These are phyloP conservation scores for Clarias pachynema DNA, from an alignment of 2,797 vertebrate genomes.

Conservation along the genomic window DNA sequence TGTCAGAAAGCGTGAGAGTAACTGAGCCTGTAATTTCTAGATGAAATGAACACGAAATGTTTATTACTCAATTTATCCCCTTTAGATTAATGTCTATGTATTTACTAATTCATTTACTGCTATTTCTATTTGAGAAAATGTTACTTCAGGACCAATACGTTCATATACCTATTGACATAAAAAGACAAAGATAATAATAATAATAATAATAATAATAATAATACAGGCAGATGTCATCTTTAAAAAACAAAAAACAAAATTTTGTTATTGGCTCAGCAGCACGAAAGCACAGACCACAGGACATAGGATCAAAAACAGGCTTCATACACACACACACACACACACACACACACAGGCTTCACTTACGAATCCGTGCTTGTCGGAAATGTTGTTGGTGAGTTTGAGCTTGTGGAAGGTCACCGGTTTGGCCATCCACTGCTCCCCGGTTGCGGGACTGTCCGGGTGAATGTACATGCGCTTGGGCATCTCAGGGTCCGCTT, in stretches of 20 bases:
- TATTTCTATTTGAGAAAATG: background rate
- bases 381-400: constrained; percentile 95
- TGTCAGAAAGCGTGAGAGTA: background rate
- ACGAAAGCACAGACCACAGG: background rate
- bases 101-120: background rate
- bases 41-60: background rate
- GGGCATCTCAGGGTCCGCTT: constrained; percentile 97
- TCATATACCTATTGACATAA: background rate
- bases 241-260: no score
- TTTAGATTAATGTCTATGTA: background rate
- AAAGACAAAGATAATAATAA: background rate
- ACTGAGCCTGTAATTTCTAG: background rate
- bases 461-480: constrained; percentile 98
- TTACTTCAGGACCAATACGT: background rate
- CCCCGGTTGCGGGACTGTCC: constrained; percentile 93
- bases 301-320: background rate
- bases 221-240: no score
- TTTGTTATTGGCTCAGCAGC: background rate
- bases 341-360: background rate
- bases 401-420: constrained; percentile 98
- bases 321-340: no score
- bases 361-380: constrained; percentile 99
- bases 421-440: constrained; percentile 97
- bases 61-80: background rate
- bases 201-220: background rate